Evolutionary conservation across 2,888 invertebrate species (phyloP), one percentile per base, ranked within the genome.

Genomic region (Dicranocentrus wangi): DNA sequence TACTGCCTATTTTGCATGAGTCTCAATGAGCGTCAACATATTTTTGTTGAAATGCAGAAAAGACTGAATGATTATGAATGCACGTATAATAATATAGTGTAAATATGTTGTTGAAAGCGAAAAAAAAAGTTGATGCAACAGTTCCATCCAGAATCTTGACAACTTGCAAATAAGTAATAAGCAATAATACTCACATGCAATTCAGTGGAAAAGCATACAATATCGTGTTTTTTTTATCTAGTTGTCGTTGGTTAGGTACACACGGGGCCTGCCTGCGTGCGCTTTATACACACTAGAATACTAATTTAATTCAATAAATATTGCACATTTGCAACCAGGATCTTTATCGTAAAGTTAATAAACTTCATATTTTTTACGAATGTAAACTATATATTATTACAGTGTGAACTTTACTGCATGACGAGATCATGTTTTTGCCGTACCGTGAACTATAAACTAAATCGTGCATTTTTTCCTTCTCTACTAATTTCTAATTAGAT

Each of bases 401-500:
- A 39, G 39, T 8, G 13, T 8, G 8, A 39, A 13, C 39, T 7
- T 8, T 39, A 13, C 39, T 39, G 39, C 39, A 39, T 8, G 39
- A 13, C 13, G 39, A 7, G 39, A 39, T 39, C 13, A 39, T 39
- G 7, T 39, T 39, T 8, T 39, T 13, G 13, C 39, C 8, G 13
- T 13, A 39, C 39, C 7, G 7, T 39, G 7, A 39, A 39, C 39
- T 39, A 39, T 53, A 17, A 32, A 10, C 32, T 32, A 32, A 32
- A 32, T 10, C 10, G 3, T 71, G 61, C 43, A 71, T 60, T 70
- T 70, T 39, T 70, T 47, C 51, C 17, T 32, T 32, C 32, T 32
- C 3, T 32, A 32, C 25, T 42, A 71, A 43, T 60, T 71, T 71
- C 25, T 25, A 23, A 28, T 8, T 70, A 23, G 27, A 61, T 63